phyloP scores from a whole-genome alignment of 1,140 invertebrate genomes.

The Caenorhabditis tropicalis region DNA sequence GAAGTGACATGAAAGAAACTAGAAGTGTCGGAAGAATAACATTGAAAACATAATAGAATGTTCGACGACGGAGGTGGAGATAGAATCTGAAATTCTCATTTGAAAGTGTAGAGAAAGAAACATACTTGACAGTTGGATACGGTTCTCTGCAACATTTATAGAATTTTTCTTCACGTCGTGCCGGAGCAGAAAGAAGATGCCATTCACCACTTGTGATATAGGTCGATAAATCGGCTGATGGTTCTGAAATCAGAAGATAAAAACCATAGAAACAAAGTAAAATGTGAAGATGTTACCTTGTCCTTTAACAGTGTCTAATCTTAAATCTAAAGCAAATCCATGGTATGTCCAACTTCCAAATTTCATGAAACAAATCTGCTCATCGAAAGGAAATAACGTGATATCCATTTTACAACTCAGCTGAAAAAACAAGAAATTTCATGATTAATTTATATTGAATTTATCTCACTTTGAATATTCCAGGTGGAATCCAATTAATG shows the following conservation, averaged over 20 bases:
- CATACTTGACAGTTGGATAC: slow-evolving; percentile 84
- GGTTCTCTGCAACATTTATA: slow-evolving; percentile 76
- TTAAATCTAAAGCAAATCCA: slow-evolving; percentile 89
- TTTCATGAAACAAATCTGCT: slow-evolving; percentile 79
- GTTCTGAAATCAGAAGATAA: not conserved
- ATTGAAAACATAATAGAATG: slow-evolving; percentile 99
- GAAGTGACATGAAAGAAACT: slow-evolving; percentile 94
- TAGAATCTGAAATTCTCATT: slow-evolving; percentile 80
- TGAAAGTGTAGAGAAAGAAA: not conserved
- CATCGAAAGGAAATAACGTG: slow-evolving; percentile 92
- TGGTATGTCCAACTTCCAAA: slow-evolving; percentile 96
- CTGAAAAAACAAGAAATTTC: not conserved
- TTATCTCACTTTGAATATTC: slow-evolving; percentile 58
- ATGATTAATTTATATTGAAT: not conserved
- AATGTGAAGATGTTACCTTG: no score
- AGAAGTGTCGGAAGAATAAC: slow-evolving; percentile 97
- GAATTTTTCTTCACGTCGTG: slow-evolving; percentile 65
- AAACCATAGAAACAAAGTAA: no score
- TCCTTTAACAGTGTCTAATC: slow-evolving; percentile 51
- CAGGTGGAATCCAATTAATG: slow-evolving; percentile 61
- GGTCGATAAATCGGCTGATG: slow-evolving; percentile 83
- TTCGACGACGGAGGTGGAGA: slow-evolving; percentile 86
- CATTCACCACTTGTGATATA: slow-evolving; percentile 97
- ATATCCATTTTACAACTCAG: slow-evolving; percentile 56
- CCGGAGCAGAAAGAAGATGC: slow-evolving; percentile 74